These are phyloP conservation scores for Brevimyrus niger DNA, from an alignment of 2,113 vertebrate genomes.

Conservation along the genomic window DNA sequence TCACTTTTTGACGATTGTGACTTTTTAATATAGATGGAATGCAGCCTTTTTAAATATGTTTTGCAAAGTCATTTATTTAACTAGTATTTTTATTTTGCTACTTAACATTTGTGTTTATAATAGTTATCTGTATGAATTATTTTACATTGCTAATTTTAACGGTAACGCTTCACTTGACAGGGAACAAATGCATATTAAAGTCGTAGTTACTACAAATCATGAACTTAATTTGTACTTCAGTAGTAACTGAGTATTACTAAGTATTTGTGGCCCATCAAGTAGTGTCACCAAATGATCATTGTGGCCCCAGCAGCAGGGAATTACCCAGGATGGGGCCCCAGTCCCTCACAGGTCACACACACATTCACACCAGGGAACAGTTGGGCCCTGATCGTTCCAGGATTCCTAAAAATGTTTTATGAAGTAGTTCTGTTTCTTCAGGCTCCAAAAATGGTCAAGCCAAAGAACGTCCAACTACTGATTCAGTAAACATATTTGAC, in stretches of 20 bases:
- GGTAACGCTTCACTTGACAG: background rate
- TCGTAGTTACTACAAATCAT: background rate
- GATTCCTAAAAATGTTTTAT: background rate
- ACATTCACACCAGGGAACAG: background rate
- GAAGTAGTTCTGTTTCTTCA: background rate
- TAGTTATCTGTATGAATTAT: background rate
- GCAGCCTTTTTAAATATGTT: background rate
- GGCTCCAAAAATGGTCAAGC: background rate
- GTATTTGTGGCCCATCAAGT: background rate
- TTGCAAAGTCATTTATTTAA: background rate
- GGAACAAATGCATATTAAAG: background rate
- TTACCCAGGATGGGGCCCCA: background rate
- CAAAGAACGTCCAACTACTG: background rate
- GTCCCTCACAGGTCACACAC: background rate
- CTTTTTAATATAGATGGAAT: background rate
- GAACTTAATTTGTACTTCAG: background rate
- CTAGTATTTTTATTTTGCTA: background rate
- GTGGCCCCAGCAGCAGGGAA: background rate
- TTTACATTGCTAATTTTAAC: background rate
- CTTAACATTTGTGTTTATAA: background rate
- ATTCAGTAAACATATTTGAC: background rate
- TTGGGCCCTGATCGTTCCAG: background rate
- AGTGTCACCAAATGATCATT: background rate
- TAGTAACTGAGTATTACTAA: background rate
- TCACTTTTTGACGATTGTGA: background rate